Conservation (phyloP, 2,113 vertebrate genomes). For the Indicator maculatus region DNA sequence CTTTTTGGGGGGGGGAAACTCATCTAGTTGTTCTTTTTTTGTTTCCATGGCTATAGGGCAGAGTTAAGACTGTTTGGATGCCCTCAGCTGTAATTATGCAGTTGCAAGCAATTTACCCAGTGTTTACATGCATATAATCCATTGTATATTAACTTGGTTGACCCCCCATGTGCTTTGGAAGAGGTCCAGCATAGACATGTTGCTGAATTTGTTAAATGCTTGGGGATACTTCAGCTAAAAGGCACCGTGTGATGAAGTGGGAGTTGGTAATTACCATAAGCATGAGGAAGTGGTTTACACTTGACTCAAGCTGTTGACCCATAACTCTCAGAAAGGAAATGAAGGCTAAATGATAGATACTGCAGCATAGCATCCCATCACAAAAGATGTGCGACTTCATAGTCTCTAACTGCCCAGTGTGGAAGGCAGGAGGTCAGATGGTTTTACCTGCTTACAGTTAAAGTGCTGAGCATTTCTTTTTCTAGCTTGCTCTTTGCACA, state of each 20-base stretch:
- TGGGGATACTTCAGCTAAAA: slow-evolving; percentile 67
- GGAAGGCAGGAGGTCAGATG: slow-evolving; percentile 3
- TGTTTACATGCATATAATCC: slow-evolving; percentile 61
- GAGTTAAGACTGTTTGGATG: slow-evolving; percentile 38
- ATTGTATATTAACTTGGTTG: slow-evolving; percentile 56
- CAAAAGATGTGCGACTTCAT: background rate
- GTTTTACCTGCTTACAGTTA: background rate
- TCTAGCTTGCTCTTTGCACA: background rate
- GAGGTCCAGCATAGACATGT: slow-evolving; percentile 24
- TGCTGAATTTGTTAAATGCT: slow-evolving; percentile 58
- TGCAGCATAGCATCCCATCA: slow-evolving; percentile 23
- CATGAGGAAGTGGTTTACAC: slow-evolving; percentile 45
- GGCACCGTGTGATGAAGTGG: slow-evolving; percentile 62
- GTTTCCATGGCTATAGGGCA: slow-evolving; percentile 13
- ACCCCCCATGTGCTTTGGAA: slow-evolving; percentile 37
- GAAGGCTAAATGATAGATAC: slow-evolving; percentile 16
- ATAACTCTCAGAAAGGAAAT: slow-evolving; percentile 60
- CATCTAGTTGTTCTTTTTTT: background rate
- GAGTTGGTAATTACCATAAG: slow-evolving; percentile 38
- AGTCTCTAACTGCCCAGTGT: background rate
- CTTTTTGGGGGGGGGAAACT: background rate
- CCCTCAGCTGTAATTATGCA: slow-evolving; percentile 39
- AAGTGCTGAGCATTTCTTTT: background rate
- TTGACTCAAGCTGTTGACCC: slow-evolving; percentile 58
- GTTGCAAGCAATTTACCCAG: slow-evolving; percentile 54